Evolutionary conservation across 2,797 vertebrate genomes (phyloP), one percentile per base, ranked within the genome.

Genomic region (Eulemur rubriventer): DNA sequence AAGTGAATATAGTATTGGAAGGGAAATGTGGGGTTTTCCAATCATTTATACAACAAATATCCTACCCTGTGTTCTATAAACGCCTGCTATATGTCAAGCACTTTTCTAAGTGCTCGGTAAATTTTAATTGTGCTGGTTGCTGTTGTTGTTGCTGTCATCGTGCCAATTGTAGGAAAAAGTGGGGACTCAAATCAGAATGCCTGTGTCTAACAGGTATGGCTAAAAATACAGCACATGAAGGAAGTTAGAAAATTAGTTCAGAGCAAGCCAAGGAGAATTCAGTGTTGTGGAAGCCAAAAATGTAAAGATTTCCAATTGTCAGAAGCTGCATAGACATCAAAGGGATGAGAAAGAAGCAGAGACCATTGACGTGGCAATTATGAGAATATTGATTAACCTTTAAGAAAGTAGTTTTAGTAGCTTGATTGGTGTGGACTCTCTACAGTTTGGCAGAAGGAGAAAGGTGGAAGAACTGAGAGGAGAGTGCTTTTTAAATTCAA

Each of bases 221-320:
- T 78, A 73, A 65, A 78, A 59, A 73, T 43, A 24, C 1, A 50
- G 22, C 50, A 43, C 35, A 1, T 26, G 35, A 94, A 83, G 50
- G 41, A 96, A 84, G 30, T 81, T n/a, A 69, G n/a, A 79, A 67
- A 61, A 63, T 80, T 26, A 82, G n/a, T 70, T 28, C 57, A 55
- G 33, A 83, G 35, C 52, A 73, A 67, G 59, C 24, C 65, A 43
- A 65, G 81, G 83, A 81, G 55, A 89, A 82, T 78, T 76, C 79
- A 65, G 52, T 41, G 55, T 65, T 1, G 0, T 67, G 43, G 20
- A 73, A 78, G 20, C 26, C 65, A 93, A 85, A 6, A 28, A 52
- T 59, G 8, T 91, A 73, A 96, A 89, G 76, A 88, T 95, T 96
- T 96, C 55, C 75, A 48, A 3, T 95, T 52, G 59, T 88, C 86